These are phyloP conservation scores for Zingel zingel DNA, from an alignment of 2,113 vertebrate genomes.

Conservation along the genomic window DNA sequence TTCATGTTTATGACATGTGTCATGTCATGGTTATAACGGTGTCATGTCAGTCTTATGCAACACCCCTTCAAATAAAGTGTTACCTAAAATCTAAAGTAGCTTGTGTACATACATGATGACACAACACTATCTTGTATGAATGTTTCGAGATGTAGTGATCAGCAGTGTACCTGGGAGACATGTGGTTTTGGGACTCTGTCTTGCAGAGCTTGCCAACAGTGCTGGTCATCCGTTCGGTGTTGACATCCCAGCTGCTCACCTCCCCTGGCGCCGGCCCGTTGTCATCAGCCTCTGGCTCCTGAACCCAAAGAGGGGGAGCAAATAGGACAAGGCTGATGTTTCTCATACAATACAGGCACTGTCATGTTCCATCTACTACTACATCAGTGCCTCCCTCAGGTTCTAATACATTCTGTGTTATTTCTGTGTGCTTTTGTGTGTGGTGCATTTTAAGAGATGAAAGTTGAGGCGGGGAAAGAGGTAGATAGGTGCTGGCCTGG, in stretches of 20 bases:
- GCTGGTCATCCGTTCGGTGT: conserved; percentile 74
- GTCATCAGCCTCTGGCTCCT: conserved; percentile 81
- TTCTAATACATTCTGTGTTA: not conserved
- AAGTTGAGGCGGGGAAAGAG: not conserved
- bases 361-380: conserved; percentile 1
- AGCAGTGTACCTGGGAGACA: conserved; percentile 82
- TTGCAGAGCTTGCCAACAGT: conserved; percentile 82
- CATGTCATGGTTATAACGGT: too few relatives aligned
- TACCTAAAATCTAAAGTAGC: not conserved
- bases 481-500: conserved; percentile 16
- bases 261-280: conserved; percentile 65
- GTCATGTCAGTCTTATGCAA: too few relatives aligned
- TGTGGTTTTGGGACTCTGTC: conserved; percentile 85
- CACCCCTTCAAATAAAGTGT: too few relatives aligned
- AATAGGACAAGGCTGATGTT: conserved; percentile 33
- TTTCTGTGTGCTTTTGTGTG: not conserved
- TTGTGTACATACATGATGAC: not conserved
- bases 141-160: conserved; percentile 22
- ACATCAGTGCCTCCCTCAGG: not conserved
- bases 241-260: conserved; percentile 79
- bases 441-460: conserved; percentile 18
- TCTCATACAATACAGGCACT: conserved; percentile 15
- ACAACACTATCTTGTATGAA: not conserved
- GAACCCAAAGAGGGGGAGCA: conserved; percentile 18
- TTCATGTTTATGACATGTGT: too few relatives aligned